These are phyloP conservation scores for Dimorphilus gyrociliatus DNA, from an alignment of 2,888 invertebrate species.

Conservation along the genomic window DNA sequence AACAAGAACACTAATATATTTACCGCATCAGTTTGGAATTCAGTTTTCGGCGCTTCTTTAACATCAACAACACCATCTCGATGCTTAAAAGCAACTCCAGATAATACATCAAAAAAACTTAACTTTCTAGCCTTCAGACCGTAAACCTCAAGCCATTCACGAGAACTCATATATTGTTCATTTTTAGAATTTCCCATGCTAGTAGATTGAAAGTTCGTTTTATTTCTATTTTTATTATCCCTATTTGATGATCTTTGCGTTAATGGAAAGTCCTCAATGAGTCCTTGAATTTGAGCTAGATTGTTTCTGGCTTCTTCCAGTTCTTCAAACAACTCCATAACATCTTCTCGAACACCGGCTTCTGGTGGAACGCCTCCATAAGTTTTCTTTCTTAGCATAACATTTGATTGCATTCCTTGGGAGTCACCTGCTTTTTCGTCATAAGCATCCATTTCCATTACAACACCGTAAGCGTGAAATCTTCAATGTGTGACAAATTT, in stretches of 20 bases:
- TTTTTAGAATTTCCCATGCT: slow-evolving; percentile 3
- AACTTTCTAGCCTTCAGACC: slow-evolving; percentile 30
- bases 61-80: slow-evolving; percentile 32
- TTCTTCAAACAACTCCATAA: slow-evolving; percentile 34
- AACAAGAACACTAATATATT: no score
- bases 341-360: slow-evolving; percentile 33
- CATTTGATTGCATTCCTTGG: slow-evolving; percentile 19
- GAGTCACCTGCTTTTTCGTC: slow-evolving; percentile 21
- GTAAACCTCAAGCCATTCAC: slow-evolving; percentile 30
- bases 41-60: slow-evolving; percentile 17
- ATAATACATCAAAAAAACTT: slow-evolving; percentile 28
- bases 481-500: slow-evolving; percentile 12
- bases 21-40: slow-evolving; percentile 31
- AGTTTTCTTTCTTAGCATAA: slow-evolving; percentile 26
- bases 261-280: slow-evolving; percentile 19
- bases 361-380: slow-evolving; percentile 34
- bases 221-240: neutral
- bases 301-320: slow-evolving; percentile 31
- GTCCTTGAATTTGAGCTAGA: slow-evolving; percentile 20
- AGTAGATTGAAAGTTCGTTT: neutral
- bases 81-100: slow-evolving; percentile 34
- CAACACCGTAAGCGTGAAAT: slow-evolving; percentile 34
- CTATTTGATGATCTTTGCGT: neutral
- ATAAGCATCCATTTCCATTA: slow-evolving; percentile 33
- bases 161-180: slow-evolving; percentile 34